A percentile compares a stretch with the other conserved stretches of the same genome.
Evolutionary conservation across 1,140 invertebrate species (phyloP).

Genomic region (Alviniconcha marisindica): DNA sequence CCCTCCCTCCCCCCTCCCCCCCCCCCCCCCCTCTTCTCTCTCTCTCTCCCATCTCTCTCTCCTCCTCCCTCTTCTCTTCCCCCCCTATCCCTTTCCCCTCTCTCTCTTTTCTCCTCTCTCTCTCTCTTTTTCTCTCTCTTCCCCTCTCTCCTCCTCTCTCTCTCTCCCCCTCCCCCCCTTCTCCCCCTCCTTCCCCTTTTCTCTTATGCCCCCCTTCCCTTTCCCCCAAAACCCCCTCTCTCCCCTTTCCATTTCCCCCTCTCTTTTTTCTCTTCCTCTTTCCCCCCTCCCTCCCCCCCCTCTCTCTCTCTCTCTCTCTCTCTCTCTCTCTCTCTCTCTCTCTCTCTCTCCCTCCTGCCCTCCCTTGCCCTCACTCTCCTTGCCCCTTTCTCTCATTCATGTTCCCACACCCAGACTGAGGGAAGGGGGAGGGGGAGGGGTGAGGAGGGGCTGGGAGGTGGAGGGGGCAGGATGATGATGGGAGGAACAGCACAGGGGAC

Average conservation of each 20-base stretch:
- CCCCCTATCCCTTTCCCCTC: not conserved
- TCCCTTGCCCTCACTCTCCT: not conserved
- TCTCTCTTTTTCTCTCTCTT: conserved; percentile 1
- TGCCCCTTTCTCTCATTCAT: not conserved
- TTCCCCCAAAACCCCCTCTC: not conserved
- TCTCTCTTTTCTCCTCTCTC: conserved; percentile 14
- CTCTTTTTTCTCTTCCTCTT: no score
- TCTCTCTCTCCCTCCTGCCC: not conserved
- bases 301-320: not conserved
- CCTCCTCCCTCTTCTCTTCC: conserved; percentile 22
- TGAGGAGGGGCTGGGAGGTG: no score
- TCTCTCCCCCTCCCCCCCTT: no score
- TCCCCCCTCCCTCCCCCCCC: no score
- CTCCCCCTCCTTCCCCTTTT: not conserved
- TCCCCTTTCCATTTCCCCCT: no score
- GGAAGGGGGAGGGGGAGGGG: no score
- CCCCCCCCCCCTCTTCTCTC: no score
- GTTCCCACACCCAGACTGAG: no score
- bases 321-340: not conserved
- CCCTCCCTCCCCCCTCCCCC: no score
- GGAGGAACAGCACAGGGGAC: no score
- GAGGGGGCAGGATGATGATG: no score
- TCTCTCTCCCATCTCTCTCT: conserved; percentile 28
- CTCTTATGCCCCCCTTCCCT: not conserved
- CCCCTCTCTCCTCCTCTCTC: not conserved